phyloP scores from a whole-genome alignment of 2,113 vertebrate species.

The Centropus unirufus region DNA sequence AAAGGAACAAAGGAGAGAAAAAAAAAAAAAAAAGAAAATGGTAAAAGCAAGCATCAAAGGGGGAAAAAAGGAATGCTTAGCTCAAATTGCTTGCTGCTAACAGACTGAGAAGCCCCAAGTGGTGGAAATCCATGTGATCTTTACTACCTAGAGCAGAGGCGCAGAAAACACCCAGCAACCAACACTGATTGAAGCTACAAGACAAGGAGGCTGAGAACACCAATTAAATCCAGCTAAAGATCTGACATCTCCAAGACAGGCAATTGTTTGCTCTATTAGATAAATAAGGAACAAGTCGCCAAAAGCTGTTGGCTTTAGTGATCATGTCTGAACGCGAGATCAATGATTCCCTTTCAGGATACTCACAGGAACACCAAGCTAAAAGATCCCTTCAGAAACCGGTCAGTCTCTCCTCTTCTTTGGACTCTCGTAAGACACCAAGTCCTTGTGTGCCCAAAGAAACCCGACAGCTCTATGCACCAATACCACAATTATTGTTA shows the following conservation, averaged over 20 bases:
- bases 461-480: not conserved
- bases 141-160: not conserved
- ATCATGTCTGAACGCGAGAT: not conserved
- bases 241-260: not conserved
- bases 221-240: not conserved
- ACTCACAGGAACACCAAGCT: not conserved
- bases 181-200: not conserved
- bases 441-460: rapidly evolving
- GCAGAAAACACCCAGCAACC: not conserved
- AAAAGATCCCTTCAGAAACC: not conserved
- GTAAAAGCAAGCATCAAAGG: not conserved
- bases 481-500: not conserved
- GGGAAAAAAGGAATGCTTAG: rapidly evolving
- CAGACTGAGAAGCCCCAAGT: not conserved
- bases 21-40: rapidly evolving
- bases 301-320: not conserved
- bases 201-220: not conserved
- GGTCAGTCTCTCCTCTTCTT: not conserved
- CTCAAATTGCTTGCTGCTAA: not conserved
- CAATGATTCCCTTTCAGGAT: not conserved
- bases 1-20: not conserved
- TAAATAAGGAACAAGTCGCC: not conserved
- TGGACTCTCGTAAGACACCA: not conserved
- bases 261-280: not conserved
- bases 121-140: not conserved